Conservation (phyloP, 1,140 invertebrate species). For the Ectropis grisescens region DNA sequence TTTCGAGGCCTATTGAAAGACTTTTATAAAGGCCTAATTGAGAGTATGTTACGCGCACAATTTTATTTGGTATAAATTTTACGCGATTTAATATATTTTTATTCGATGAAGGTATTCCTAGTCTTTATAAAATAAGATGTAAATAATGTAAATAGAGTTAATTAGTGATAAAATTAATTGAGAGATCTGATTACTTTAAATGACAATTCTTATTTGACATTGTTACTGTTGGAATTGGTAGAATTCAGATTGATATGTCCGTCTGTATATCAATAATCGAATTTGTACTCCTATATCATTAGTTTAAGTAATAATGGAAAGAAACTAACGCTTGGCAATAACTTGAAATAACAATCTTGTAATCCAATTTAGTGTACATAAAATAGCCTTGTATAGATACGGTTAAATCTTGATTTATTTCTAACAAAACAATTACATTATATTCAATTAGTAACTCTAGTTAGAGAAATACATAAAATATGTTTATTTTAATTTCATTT, state of each 20-base stretch:
- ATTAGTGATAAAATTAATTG: conserved; percentile 3
- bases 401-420: conserved; percentile 9
- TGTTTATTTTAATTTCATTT: conserved; percentile 34
- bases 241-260: conserved; percentile 53
- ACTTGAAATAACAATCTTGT: conserved; percentile 35
- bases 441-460: conserved; percentile 9
- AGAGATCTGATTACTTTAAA: conserved; percentile 17
- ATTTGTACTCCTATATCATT: conserved; percentile 65
- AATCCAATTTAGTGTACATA: conserved; percentile 34
- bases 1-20: conserved; percentile 8
- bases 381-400: conserved; percentile 10
- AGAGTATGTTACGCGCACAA: conserved; percentile 9
- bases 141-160: conserved; percentile 41
- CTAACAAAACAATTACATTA: too few species aligned
- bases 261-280: conserved; percentile 59
- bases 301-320: conserved; percentile 45
- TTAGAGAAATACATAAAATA: neutral
- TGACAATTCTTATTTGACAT: conserved; percentile 37
- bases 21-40: conserved; percentile 26
- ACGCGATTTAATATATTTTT: conserved; percentile 25
- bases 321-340: conserved; percentile 64
- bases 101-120: conserved; percentile 41
- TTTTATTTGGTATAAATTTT: conserved; percentile 12
- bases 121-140: conserved; percentile 34
- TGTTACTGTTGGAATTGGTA: conserved; percentile 52